Evolutionary conservation across 1,140 invertebrate genomes (phyloP).

Genomic region (Teleogryllus occipitalis): DNA sequence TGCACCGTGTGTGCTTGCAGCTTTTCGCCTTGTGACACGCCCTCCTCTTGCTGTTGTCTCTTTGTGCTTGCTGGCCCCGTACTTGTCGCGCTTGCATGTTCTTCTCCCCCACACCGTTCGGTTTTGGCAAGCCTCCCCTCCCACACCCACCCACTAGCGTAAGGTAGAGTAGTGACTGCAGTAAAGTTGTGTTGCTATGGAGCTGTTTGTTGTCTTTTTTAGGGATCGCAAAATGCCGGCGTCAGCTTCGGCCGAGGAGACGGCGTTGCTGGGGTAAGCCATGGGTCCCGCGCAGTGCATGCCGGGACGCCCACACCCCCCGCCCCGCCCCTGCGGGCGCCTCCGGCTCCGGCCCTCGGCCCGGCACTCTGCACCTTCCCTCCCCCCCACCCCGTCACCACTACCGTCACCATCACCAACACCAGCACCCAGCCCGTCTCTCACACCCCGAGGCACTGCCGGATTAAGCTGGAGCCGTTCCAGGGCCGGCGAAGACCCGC

Average conservation of each 20-base stretch:
- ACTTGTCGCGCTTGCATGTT: neutral
- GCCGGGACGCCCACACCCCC: neutral
- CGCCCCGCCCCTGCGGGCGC: too few species aligned
- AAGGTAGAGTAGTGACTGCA: neutral
- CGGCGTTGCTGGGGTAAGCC: conserved; percentile 32
- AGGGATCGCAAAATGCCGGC: conserved; percentile 30
- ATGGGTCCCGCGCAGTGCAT: neutral
- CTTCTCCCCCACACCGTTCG: neutral
- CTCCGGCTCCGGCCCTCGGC: neutral
- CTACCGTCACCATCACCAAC: neutral
- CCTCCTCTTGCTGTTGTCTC: too few species aligned
- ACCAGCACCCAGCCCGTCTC: neutral
- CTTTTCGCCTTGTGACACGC: too few species aligned
- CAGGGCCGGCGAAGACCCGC: neutral
- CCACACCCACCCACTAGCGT: neutral
- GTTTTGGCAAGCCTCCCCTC: neutral
- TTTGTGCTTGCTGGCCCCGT: too few species aligned
- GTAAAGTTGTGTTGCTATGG: neutral
- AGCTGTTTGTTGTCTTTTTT: conserved; percentile 18
- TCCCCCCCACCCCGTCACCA: neutral
- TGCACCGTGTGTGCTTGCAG: too few species aligned
- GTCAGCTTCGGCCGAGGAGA: conserved; percentile 31
- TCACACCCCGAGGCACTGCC: neutral
- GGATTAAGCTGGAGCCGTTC: neutral
- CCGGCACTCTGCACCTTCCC: neutral